Evolutionary conservation across 2,113 vertebrate species (phyloP).

Genomic region (Zosterops hypoxanthus): DNA sequence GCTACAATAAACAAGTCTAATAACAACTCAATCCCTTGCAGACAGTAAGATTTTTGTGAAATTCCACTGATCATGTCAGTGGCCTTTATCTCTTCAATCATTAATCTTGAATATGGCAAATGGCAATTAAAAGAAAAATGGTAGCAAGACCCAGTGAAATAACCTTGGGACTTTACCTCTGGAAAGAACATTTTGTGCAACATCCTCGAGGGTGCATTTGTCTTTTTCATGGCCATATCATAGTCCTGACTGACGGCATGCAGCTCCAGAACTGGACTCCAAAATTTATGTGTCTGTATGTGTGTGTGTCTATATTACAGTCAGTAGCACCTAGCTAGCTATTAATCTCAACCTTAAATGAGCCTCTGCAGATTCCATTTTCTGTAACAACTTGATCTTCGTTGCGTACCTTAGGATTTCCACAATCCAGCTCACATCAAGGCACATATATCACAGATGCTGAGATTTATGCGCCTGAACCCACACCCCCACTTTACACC

Average conservation of each 20-base stretch:
- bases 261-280: background rate
- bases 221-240: background rate
- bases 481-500: background rate
- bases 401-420: background rate
- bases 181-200: background rate
- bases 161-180: background rate
- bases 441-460: background rate
- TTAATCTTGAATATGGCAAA: background rate
- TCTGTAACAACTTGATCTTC: background rate
- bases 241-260: background rate
- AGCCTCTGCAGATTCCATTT: background rate
- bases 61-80: background rate
- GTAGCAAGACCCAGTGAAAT: background rate
- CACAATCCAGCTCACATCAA: background rate
- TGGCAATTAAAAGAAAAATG: background rate
- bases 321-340: background rate
- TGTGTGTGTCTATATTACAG: background rate
- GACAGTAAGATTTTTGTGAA: background rate
- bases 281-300: background rate
- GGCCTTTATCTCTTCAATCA: background rate
- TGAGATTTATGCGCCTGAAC: background rate
- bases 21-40: fast-evolving
- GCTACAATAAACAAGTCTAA: background rate
- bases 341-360: background rate
- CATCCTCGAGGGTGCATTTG: background rate